Conservation (phyloP, 1,140 invertebrate species). For the Ptiloglossa arizonensis region DNA sequence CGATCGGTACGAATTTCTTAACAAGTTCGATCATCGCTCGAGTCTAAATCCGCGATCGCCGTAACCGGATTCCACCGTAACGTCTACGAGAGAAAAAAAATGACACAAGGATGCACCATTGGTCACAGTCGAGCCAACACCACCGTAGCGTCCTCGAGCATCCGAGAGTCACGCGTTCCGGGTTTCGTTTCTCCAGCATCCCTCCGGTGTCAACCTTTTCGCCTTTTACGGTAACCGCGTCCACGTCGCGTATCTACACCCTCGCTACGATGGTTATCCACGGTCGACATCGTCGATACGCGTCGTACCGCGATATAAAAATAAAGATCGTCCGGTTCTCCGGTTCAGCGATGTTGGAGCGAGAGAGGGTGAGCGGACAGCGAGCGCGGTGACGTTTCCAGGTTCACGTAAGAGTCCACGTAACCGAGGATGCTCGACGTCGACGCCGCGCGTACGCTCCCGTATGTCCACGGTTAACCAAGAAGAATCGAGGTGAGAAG, state of each 20-base stretch:
- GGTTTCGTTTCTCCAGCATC: too few species aligned
- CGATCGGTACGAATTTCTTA: too few species aligned
- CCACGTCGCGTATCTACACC: too few species aligned
- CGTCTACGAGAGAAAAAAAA: too few species aligned
- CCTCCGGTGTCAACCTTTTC: constrained; percentile 2
- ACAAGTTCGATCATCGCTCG: too few species aligned
- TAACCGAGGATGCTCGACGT: constrained; percentile 33
- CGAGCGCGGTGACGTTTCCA: constrained; percentile 35
- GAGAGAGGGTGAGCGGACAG: constrained; percentile 9
- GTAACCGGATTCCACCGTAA: too few species aligned
- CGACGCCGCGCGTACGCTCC: constrained; percentile 7
- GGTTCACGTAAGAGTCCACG: constrained; percentile 46
- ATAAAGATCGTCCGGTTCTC: constrained; percentile 18
- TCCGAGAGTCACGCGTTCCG: too few species aligned
- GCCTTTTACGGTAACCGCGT: not conserved
- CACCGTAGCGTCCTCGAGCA: too few species aligned
- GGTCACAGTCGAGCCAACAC: too few species aligned
- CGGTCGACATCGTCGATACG: constrained; percentile 5
- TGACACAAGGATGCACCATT: too few species aligned
- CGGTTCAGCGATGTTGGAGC: not conserved
- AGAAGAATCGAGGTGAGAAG: constrained; percentile 36
- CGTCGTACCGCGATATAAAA: not conserved
- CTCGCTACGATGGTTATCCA: not conserved
- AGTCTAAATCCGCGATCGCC: too few species aligned
- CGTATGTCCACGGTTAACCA: constrained; percentile 12